These are phyloP conservation scores for Bubo scandiacus DNA, from an alignment of 2,113 vertebrate genomes.

Conservation along the genomic window DNA sequence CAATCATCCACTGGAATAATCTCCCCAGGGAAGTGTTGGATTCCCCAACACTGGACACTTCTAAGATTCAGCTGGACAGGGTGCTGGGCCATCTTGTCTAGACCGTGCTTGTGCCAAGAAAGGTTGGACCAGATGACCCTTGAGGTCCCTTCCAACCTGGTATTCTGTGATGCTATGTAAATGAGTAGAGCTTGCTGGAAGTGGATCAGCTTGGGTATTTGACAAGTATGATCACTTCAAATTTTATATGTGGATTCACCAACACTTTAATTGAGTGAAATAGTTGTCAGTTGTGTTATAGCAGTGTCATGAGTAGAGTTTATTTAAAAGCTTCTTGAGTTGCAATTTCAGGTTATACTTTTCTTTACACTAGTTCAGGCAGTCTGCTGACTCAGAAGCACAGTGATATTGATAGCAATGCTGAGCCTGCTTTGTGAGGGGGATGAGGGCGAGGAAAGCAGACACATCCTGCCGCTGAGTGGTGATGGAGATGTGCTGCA, in stretches of 20 bases:
- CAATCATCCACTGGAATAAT: too few species aligned
- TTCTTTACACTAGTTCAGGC: background rate
- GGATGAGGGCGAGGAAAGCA: background rate
- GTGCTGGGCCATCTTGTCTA: too few species aligned
- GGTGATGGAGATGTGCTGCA: slow-evolving; percentile 4
- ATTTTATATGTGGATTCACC: background rate
- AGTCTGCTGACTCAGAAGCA: background rate
- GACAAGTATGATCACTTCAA: background rate
- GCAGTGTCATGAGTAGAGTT: background rate
- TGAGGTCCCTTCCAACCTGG: too few species aligned
- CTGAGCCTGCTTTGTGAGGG: background rate
- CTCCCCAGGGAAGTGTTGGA: too few species aligned
- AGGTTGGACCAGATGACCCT: too few species aligned
- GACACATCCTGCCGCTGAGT: slow-evolving; percentile 13
- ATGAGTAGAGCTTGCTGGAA: background rate
- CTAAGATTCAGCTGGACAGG: too few species aligned
- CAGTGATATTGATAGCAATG: background rate
- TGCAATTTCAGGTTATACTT: background rate
- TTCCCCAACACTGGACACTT: too few species aligned
- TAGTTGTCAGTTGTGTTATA: background rate
- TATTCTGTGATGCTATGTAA: too few species aligned
- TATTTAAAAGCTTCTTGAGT: background rate
- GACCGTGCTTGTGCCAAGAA: too few species aligned
- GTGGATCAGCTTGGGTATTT: background rate
- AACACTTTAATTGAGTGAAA: background rate